Evolutionary conservation across 2,113 vertebrate genomes (phyloP).

Genomic region (Patagioenas fasciata): DNA sequence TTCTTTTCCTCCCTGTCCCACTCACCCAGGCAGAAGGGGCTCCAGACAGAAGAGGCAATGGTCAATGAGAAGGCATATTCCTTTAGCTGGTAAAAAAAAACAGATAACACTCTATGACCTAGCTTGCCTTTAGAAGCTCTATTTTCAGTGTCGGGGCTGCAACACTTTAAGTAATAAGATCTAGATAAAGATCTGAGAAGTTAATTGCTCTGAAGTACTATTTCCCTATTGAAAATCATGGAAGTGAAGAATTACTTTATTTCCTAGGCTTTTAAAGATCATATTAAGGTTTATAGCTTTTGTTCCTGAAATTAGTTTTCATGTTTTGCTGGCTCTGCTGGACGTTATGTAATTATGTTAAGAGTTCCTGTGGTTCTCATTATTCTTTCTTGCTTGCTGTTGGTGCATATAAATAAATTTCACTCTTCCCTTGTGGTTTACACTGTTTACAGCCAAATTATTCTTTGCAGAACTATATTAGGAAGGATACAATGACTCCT

Average conservation of each 20-base stretch:
- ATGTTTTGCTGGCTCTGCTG: conserved; percentile 48
- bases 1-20: not conserved
- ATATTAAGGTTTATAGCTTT: conserved; percentile 41
- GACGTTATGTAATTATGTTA: conserved; percentile 33
- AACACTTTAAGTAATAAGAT: not conserved
- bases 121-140: not conserved
- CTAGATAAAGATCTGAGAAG: conserved; percentile 22
- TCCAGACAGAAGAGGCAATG: not conserved
- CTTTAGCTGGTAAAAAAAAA: not conserved
- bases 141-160: not conserved
- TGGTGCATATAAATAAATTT: conserved; percentile 34
- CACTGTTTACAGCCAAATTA: not conserved
- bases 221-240: not conserved
- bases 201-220: conserved; percentile 16
- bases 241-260: conserved; percentile 17
- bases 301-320: conserved; percentile 52
- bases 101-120: not conserved
- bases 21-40: not conserved
- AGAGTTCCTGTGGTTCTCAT: conserved; percentile 46
- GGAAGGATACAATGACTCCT: not conserved
- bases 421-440: not conserved
- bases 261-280: not conserved
- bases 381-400: conserved; percentile 36
- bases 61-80: not conserved
- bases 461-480: not conserved